Evolutionary conservation across 1,140 invertebrate genomes (phyloP).

Genomic region (Drosophila aff.): DNA sequence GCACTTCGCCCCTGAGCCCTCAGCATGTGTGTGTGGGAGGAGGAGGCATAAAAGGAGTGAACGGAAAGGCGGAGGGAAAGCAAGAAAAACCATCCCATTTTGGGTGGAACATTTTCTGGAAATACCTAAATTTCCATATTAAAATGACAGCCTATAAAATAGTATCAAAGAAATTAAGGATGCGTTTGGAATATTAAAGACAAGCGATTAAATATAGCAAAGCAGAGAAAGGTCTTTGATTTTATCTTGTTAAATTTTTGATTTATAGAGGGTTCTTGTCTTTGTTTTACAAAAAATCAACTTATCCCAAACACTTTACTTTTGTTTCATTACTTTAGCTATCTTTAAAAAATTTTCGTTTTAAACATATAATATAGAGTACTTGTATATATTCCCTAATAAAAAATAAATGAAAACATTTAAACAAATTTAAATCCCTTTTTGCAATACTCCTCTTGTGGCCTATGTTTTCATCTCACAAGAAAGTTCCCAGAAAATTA

Average conservation of each 20-base stretch:
- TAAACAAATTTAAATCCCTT: neutral
- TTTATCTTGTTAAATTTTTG: neutral
- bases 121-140: constrained; percentile 2
- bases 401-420: neutral
- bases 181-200: neutral
- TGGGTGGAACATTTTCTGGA: neutral
- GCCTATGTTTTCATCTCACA: no score
- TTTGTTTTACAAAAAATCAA: no score
- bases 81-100: constrained; percentile 15
- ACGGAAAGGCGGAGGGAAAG: neutral
- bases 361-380: no score
- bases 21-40: neutral
- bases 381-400: no score
- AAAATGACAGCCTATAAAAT: constrained; percentile 11
- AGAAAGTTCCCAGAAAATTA: neutral
- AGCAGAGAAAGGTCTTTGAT: neutral
- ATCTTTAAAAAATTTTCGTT: no score
- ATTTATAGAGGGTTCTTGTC: neutral
- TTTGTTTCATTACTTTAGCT: neutral
- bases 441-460: neutral
- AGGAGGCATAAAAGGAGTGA: constrained; percentile 13
- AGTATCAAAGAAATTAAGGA: neutral
- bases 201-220: neutral
- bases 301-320: neutral
- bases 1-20: constrained; percentile 49